These are phyloP conservation scores for Arctia plantaginis DNA, from an alignment of 2,888 invertebrate species.

Conservation along the genomic window DNA sequence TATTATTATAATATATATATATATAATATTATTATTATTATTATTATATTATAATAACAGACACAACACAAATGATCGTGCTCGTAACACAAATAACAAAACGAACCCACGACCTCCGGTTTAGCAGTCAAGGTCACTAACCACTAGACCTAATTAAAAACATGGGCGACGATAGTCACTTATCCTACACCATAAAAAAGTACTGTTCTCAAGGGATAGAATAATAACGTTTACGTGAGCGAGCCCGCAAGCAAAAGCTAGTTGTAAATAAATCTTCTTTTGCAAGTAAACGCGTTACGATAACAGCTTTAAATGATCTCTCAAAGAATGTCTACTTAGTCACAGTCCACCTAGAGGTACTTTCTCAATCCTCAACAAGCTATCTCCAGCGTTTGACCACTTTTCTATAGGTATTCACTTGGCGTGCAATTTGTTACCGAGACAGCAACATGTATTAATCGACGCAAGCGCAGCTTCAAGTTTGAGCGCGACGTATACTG, in stretches of 20 bases:
- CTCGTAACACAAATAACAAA: too few relatives aligned
- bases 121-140: too few relatives aligned
- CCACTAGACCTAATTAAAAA: too few relatives aligned
- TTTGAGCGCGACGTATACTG: constrained; percentile 14
- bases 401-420: constrained; percentile 64
- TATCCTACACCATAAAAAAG: too few relatives aligned
- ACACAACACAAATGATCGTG: too few relatives aligned
- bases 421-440: constrained; percentile 64
- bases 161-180: too few relatives aligned
- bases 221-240: not conserved
- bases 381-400: constrained; percentile 34
- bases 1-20: too few relatives aligned
- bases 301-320: not conserved
- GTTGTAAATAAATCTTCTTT: not conserved
- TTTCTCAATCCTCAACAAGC: constrained; percentile 19
- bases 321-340: constrained; percentile 15
- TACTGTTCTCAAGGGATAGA: too few relatives aligned
- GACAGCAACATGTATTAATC: constrained; percentile 52
- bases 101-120: too few relatives aligned
- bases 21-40: too few relatives aligned
- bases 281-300: not conserved
- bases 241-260: not conserved
- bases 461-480: constrained; percentile 34
- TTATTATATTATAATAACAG: too few relatives aligned
- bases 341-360: not conserved